Percentiles rank a stretch among this genome's conserved stretches.
These are phyloP conservation scores for Cyprichromis sp. DNA, from an alignment of 2,113 vertebrate species.

Conservation along the genomic window DNA sequence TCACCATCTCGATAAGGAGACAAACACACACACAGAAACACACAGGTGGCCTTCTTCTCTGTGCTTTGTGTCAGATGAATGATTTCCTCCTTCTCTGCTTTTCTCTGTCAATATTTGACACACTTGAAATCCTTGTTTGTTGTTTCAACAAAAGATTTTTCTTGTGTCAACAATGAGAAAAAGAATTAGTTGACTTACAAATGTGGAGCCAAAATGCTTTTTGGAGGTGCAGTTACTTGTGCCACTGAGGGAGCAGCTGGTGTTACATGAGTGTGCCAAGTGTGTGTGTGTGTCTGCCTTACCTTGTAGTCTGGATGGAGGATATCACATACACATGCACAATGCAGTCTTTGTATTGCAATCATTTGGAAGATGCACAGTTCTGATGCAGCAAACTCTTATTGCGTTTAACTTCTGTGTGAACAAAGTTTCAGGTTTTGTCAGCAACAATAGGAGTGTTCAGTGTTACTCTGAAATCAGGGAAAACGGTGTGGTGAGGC, in stretches of 20 bases:
- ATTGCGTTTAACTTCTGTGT: background rate
- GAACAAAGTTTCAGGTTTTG: background rate
- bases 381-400: background rate
- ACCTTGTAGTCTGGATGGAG: background rate
- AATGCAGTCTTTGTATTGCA: background rate
- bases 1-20: background rate
- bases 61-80: background rate
- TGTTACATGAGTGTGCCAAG: background rate
- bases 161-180: background rate
- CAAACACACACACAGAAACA: background rate
- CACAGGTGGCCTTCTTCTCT: background rate
- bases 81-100: background rate
- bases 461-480: background rate
- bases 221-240: background rate
- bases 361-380: background rate
- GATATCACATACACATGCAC: background rate
- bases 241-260: background rate
- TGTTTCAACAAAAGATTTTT: background rate
- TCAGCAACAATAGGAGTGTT: background rate
- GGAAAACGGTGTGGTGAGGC: background rate
- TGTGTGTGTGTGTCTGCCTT: background rate
- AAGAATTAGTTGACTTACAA: conserved; percentile 7
- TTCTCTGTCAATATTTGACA: conserved; percentile 30
- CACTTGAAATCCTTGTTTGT: conserved; percentile 10
- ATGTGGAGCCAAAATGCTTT: background rate